Conservation (phyloP, 2,888 invertebrate genomes). For the Drosophila meridionalis region DNA sequence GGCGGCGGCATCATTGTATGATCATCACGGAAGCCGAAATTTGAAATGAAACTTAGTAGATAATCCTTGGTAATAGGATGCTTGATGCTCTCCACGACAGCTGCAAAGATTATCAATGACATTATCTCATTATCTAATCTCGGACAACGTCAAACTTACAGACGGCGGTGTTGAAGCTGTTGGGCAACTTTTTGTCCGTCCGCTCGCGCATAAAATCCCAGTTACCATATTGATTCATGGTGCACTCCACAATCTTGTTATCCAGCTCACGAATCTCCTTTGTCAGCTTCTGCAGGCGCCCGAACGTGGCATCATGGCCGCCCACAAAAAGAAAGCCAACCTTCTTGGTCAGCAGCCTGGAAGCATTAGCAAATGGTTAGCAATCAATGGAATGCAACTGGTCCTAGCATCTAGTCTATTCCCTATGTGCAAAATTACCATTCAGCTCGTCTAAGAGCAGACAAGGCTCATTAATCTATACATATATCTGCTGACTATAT, state of each 20-base stretch:
- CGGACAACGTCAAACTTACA: constrained; percentile 82
- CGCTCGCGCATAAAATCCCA: constrained; percentile 98
- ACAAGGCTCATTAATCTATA: neutral
- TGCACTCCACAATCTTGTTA: constrained; percentile 98
- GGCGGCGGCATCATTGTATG: constrained; percentile 90
- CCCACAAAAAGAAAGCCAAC: constrained; percentile 93
- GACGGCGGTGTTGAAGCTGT: constrained; percentile 92
- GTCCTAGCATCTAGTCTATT: neutral
- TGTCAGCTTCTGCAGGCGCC: constrained; percentile 90
- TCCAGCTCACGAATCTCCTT: constrained; percentile 92
- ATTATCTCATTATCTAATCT: neutral
- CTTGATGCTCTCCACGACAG: constrained; percentile 92
- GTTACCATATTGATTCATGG: constrained; percentile 88
- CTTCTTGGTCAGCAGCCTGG: constrained; percentile 88
- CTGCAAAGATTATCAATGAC: constrained; percentile 85
- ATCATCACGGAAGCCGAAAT: constrained; percentile 88
- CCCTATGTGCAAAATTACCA: neutral
- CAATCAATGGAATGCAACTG: neutral
- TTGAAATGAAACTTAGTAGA: constrained; percentile 90
- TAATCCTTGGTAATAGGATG: constrained; percentile 94
- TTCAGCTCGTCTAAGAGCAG: neutral
- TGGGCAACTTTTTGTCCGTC: constrained; percentile 98
- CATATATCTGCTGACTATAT: neutral
- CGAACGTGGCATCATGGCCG: constrained; percentile 89
- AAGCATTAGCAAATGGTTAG: neutral